These are phyloP conservation scores for Heliconius charithonia DNA, from an alignment of 2,888 invertebrate species.

Conservation along the genomic window DNA sequence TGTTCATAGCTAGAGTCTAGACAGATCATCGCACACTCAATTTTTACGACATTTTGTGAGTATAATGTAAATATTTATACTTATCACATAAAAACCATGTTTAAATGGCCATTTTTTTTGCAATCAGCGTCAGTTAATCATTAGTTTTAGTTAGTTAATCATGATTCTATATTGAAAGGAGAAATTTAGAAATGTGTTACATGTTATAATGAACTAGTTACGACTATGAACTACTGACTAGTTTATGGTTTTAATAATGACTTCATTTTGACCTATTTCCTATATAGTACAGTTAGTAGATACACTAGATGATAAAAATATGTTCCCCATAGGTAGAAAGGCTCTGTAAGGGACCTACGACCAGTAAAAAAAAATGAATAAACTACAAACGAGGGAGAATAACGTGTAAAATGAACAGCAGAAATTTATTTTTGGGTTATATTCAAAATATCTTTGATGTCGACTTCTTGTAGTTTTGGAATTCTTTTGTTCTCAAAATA, in stretches of 20 bases:
- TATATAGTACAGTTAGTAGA: no score
- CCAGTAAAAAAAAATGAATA: background rate
- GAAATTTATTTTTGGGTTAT: conserved; percentile 8
- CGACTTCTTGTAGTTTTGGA: background rate
- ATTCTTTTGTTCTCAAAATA: conserved; percentile 17
- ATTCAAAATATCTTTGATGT: background rate
- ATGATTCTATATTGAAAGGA: background rate
- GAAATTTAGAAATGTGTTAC: background rate
- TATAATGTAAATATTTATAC: conserved; percentile 48
- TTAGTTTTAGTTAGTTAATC: background rate
- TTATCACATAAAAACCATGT: background rate
- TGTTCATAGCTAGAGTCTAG: conserved; percentile 54
- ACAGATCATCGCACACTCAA: conserved; percentile 58
- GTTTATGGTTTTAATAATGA: conserved; percentile 15
- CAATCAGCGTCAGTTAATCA: background rate
- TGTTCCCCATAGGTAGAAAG: background rate
- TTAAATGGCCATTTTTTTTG: conserved; percentile 1
- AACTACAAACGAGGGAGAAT: background rate
- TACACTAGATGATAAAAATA: background rate
- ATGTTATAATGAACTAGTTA: background rate
- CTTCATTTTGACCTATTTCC: conserved; percentile 18
- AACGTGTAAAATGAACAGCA: background rate
- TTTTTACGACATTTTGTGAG: conserved; percentile 64
- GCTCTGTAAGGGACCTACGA: background rate
- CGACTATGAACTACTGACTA: background rate